Evolutionary conservation across 2,888 invertebrate genomes (phyloP), one percentile per base, ranked within the genome.

Genomic region (Cerastoderma edule): DNA sequence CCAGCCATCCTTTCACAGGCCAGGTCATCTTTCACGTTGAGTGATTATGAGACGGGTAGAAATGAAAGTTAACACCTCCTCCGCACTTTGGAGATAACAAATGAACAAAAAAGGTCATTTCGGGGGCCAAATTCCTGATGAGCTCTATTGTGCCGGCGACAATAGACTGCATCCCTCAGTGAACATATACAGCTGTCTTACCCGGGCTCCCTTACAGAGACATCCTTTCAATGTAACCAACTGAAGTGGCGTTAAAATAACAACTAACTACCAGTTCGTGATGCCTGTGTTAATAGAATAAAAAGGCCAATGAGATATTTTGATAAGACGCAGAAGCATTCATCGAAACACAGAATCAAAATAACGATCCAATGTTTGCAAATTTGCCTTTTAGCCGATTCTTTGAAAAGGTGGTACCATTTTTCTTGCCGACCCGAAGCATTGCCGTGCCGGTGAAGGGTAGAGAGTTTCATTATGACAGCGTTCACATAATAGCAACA

Each of bases 171-270:
- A 73, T 76, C 81, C 74, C 67, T 53, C 66, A 50, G 50, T 63
- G 78, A 72, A 73, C 78, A 66, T 73, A 70, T 72, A 77, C 82
- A 82, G 79, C 76, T 82, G 82, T 74, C 67, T 77, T 67, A 35
- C 46, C 33, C 50, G 48, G 24, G 53, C 24, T 60, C 22, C 60
- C 60, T 16, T 60, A 39, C 57, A 39, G 22, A 19, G 33, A 33
- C 10, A 60, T 24, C 60, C 39, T 57, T 22, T 60, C 33, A 8
- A 53, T 53, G 28, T 53, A 24, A 24, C 24, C 22, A 5, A 53
- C 24, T 27, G 13, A 24, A n/a, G n/a, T n/a, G n/a, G n/a, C n/a
- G n/a, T n/a, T n/a, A n/a, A n/a, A n/a, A n/a, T n/a, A n/a, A n/a
- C n/a, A n/a, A n/a, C n/a, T n/a, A n/a, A n/a, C n/a, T n/a, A n/a